Conservation (phyloP, 2,113 vertebrate species). For the Casuarius casuarius region DNA sequence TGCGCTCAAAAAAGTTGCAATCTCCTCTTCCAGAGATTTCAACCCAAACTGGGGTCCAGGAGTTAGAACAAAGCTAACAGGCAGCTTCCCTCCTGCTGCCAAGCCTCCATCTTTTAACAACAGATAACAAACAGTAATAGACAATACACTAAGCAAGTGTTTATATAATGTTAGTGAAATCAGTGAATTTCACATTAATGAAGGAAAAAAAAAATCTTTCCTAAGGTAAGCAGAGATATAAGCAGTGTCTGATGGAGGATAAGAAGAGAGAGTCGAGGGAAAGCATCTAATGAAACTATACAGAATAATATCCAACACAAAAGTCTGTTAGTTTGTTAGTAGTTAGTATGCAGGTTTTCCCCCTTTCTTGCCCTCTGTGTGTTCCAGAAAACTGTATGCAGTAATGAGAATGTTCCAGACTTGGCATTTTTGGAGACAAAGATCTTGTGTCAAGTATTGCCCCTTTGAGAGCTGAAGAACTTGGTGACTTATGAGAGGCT, state of each 20-base stretch:
- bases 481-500: background rate
- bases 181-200: background rate
- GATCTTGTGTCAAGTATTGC: background rate
- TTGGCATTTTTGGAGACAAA: background rate
- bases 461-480: background rate
- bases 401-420: background rate
- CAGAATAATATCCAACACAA: background rate
- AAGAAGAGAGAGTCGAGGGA: background rate
- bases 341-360: background rate
- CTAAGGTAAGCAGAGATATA: background rate
- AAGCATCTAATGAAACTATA: background rate
- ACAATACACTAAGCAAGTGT: background rate
- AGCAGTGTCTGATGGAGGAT: background rate
- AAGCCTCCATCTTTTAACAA: background rate
- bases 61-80: background rate
- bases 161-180: background rate
- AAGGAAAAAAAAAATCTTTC: background rate
- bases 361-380: background rate
- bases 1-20: background rate
- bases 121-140: background rate
- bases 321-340: background rate
- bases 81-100: background rate
- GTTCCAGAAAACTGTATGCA: background rate
- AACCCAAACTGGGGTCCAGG: background rate
- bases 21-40: background rate